Base-by-base conservation (phyloP, 2,113 vertebrate genomes). In the Chinchilla lanigera region DNA sequence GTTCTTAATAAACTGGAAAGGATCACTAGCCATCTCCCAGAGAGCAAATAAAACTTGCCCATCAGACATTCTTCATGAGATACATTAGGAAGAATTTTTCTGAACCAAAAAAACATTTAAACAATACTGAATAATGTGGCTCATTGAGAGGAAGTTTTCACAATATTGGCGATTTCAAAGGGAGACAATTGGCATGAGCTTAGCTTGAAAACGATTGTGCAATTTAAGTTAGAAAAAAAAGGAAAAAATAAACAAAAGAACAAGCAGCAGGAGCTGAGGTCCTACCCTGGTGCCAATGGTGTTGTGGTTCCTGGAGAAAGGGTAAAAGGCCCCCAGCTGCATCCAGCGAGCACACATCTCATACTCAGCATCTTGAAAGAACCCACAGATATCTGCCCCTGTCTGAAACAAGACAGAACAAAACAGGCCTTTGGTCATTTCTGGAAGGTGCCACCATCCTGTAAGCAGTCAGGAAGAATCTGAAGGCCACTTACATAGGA, bases 341-440 rank as follows among this genome's bases (percentile, higher is more conserved):
- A 98, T 99, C 99, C 99, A 99, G 65, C 99, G 99, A 78, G 98
- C 96, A 85, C 99, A 99, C 98, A 99, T 96, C 93, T 99, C 99
- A 84, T 99, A 99, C 4, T 99, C 86, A 0, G 99, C 96, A 1
- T 94, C 2, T 2, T 95, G 65, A 90, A 99, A 99, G 99, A 99
- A 99, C 69, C 99, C 99, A 78, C 99, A 99, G 93, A 99, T 99
- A 96, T 99, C 99, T 54, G 99, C 99, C 61, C 99, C 99, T 0
- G 99, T 99, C 99, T 99, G 98, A 94, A 97, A 97, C 4, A 97
- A 93, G 60, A 89, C 0, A 8, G 5, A 75, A 87, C 1, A 20
- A 52, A 83, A 65, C 0, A 65, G 50, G 3, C 16, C 28, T 4
- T 19, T 56, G 20, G 5, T 30, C 38, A 33, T 1, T 83, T 89